Evolutionary conservation across 2,888 invertebrate genomes (phyloP).

Genomic region (Apodemia duryi): DNA sequence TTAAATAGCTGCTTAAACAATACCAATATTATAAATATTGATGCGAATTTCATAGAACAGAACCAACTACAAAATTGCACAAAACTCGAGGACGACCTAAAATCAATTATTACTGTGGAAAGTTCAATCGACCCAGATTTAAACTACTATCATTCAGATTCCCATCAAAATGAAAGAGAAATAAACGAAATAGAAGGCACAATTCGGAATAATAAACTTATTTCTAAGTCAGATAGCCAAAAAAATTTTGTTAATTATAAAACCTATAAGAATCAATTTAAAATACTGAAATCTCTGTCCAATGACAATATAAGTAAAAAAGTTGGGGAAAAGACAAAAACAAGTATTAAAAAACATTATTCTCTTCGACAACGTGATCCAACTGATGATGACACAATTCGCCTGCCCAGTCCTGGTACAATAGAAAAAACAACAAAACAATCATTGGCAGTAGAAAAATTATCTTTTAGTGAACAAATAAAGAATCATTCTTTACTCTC

Average conservation of each 20-base stretch:
- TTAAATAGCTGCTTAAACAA: conserved; percentile 29
- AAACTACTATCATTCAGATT: conserved; percentile 53
- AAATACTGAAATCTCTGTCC: conserved; percentile 57
- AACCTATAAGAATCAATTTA: conserved; percentile 48
- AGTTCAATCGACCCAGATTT: conserved; percentile 64
- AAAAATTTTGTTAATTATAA: conserved; percentile 46
- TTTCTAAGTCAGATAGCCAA: conserved; percentile 67
- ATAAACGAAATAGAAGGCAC: conserved; percentile 75
- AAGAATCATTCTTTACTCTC: conserved; percentile 59
- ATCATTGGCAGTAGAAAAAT: conserved; percentile 21
- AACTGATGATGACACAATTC: conserved; percentile 52
- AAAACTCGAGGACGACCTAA: conserved; percentile 69
- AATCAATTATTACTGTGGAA: conserved; percentile 67
- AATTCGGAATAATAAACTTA: conserved; percentile 68
- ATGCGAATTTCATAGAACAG: conserved; percentile 48
- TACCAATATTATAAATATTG: conserved; percentile 26
- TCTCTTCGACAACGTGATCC: conserved; percentile 72
- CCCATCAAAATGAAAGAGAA: conserved; percentile 73
- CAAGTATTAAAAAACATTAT: conserved; percentile 68
- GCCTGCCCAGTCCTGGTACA: conserved; percentile 61
- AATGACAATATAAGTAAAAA: conserved; percentile 59
- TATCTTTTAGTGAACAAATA: conserved; percentile 43
- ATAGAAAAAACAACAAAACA: conserved; percentile 42
- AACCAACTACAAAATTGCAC: conserved; percentile 58
- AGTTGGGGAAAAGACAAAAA: conserved; percentile 44